Evolutionary conservation across 1,140 invertebrate genomes (phyloP).

Genomic region (Aphelinus atriplicis): DNA sequence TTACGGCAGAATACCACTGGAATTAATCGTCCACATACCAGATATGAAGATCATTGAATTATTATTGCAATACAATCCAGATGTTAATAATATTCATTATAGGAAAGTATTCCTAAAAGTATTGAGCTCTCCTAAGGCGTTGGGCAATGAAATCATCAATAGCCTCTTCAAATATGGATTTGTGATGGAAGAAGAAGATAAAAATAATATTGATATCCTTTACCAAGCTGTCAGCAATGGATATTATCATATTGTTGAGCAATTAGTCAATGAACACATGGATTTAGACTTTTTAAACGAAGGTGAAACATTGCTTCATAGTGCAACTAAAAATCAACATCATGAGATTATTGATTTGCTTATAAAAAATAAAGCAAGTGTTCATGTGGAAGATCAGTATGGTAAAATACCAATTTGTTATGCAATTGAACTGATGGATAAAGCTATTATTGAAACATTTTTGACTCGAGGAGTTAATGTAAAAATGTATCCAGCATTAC

Average conservation of each 20-base stretch:
- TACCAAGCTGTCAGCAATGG: background rate
- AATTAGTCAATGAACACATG: background rate
- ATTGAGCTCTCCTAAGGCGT: background rate
- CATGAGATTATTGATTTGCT: constrained; percentile 6
- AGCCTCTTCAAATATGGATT: constrained; percentile 20
- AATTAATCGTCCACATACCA: background rate
- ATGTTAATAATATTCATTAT: constrained; percentile 20
- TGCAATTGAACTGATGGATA: constrained; percentile 20
- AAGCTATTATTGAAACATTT: constrained; percentile 28
- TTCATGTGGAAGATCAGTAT: constrained; percentile 27
- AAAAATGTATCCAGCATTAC: background rate
- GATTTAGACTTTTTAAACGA: background rate
- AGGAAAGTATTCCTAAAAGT: constrained; percentile 7
- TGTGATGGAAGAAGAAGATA: background rate
- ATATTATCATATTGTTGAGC: constrained; percentile 7
- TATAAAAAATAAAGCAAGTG: constrained; percentile 16
- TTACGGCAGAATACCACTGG: constrained; percentile 4
- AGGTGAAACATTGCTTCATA: constrained; percentile 3
- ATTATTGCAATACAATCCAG: constrained; percentile 25
- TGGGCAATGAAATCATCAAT: constrained; percentile 7
- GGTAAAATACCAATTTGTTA: constrained; percentile 23
- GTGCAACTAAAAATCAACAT: constrained; percentile 7
- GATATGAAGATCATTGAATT: constrained; percentile 18
- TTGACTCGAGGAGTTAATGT: constrained; percentile 24
- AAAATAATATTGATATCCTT: background rate